These are phyloP conservation scores for Tipula unca DNA, from an alignment of 2,888 invertebrate genomes.

Conservation along the genomic window DNA sequence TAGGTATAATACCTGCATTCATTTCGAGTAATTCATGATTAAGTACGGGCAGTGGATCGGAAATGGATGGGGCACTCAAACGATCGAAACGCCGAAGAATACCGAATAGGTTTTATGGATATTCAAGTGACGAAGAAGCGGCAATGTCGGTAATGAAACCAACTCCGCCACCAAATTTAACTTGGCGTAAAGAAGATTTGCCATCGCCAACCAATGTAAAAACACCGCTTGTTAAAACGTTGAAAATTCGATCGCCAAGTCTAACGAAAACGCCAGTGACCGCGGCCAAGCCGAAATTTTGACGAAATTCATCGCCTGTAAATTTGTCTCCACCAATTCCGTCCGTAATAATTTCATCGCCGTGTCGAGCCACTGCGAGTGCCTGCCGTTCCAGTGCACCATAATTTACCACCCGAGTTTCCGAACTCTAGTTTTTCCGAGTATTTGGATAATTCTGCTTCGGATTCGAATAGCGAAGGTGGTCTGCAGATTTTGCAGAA, in stretches of 20 bases:
- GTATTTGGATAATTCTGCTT: constrained; percentile 40
- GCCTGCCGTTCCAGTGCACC: constrained; percentile 28
- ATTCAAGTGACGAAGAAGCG: constrained; percentile 76
- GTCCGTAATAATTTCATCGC: constrained; percentile 37
- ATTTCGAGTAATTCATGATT: constrained; percentile 23
- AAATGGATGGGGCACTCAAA: constrained; percentile 51
- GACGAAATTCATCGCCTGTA: constrained; percentile 25
- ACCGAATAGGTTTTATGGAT: constrained; percentile 80
- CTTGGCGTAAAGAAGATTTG: constrained; percentile 66
- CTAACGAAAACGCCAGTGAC: background rate
- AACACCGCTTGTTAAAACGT: constrained; percentile 27
- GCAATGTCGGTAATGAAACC: constrained; percentile 40
- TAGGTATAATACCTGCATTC: constrained; percentile 22
- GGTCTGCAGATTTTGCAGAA: constrained; percentile 22
- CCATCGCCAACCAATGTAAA: constrained; percentile 44
- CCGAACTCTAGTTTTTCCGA: constrained; percentile 17
- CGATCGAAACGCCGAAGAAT: constrained; percentile 72
- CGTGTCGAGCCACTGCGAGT: constrained; percentile 28
- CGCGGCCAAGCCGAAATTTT: constrained; percentile 21
- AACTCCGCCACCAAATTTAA: constrained; percentile 54
- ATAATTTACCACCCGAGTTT: constrained; percentile 25
- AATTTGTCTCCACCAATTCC: constrained; percentile 42
- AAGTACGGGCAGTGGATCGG: constrained; percentile 43
- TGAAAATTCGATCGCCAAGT: constrained; percentile 23
- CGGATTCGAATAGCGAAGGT: constrained; percentile 17